Conservation (phyloP, 92 coral and sea anemone genomes). For the Parazoanthus darwini region DNA sequence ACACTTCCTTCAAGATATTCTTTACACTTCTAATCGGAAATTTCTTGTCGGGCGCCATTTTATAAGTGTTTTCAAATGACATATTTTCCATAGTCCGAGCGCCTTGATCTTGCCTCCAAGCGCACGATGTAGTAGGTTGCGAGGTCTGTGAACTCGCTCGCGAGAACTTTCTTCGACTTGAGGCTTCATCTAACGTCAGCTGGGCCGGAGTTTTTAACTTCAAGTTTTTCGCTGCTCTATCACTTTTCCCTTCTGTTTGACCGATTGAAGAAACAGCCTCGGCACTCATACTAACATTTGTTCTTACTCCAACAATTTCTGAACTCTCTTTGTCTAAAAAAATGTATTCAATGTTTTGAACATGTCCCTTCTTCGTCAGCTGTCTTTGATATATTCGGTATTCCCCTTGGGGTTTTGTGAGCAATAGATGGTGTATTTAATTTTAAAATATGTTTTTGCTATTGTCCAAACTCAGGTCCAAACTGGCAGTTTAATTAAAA, state of each 20-base stretch:
- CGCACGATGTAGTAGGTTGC: constrained; percentile 50
- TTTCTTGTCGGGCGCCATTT: constrained; percentile 73
- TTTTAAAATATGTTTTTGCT: background rate
- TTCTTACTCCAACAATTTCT: background rate
- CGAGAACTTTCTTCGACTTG: constrained; percentile 27
- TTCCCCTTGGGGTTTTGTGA: constrained; percentile 3
- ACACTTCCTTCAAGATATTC: constrained; percentile 68
- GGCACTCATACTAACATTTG: constrained; percentile 44
- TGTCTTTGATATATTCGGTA: background rate
- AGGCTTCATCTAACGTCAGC: constrained; percentile 30
- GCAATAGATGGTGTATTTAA: background rate
- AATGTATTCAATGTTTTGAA: too few species aligned
- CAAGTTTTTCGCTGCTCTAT: constrained; percentile 69
- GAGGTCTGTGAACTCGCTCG: constrained; percentile 47
- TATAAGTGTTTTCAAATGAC: constrained; percentile 73
- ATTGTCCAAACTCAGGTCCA: background rate
- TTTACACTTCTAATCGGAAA: constrained; percentile 81
- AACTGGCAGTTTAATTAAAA: background rate
- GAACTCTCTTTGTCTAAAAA: background rate
- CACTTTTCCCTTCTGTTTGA: constrained; percentile 49
- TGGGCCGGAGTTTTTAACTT: constrained; percentile 54
- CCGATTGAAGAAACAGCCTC: constrained; percentile 26
- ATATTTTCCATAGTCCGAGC: constrained; percentile 58
- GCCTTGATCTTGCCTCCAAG: constrained; percentile 59
- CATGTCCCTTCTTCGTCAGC: background rate